Conservation (phyloP, 2,113 vertebrate genomes). For the Oreochromis niloticus region DNA sequence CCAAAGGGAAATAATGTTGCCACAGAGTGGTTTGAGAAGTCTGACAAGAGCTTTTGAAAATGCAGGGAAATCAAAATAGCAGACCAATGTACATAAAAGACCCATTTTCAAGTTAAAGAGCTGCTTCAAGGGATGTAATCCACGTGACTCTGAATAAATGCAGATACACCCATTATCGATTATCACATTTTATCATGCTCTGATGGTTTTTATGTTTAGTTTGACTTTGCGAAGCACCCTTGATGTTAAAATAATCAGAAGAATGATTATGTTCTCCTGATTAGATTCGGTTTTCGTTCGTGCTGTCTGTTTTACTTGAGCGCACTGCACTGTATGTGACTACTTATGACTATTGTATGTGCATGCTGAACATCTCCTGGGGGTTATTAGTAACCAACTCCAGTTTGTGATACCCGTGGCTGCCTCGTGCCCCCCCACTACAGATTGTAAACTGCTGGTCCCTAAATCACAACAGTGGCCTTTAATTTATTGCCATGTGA, state of each 20-base stretch:
- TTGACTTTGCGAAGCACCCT: slow-evolving; percentile 39
- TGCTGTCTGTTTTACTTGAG: not conserved
- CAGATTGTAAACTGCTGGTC: slow-evolving; percentile 12
- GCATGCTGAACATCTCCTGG: not conserved
- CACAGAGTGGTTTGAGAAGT: not conserved
- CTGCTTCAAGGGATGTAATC: not conserved
- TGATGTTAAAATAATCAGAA: not conserved
- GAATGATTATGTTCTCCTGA: not conserved
- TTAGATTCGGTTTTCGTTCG: not conserved
- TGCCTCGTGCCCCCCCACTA: not conserved
- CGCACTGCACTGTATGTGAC: not conserved
- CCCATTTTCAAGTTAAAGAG: not conserved
- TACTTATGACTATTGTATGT: not conserved
- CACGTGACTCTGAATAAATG: not conserved
- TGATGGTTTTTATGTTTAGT: slow-evolving; percentile 33
- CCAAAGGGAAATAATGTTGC: not conserved
- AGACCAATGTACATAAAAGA: not conserved
- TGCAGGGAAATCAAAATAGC: not conserved
- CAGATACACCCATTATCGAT: slow-evolving; percentile 2
- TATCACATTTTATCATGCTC: not conserved
- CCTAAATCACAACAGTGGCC: slow-evolving; percentile 29
- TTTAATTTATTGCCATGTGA: slow-evolving; percentile 60
- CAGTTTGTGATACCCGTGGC: not conserved
- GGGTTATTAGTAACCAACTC: slow-evolving; percentile 35
- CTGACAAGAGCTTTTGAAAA: not conserved